Evolutionary conservation across 2,113 vertebrate genomes (phyloP).

Genomic region (Poecile atricapillus): DNA sequence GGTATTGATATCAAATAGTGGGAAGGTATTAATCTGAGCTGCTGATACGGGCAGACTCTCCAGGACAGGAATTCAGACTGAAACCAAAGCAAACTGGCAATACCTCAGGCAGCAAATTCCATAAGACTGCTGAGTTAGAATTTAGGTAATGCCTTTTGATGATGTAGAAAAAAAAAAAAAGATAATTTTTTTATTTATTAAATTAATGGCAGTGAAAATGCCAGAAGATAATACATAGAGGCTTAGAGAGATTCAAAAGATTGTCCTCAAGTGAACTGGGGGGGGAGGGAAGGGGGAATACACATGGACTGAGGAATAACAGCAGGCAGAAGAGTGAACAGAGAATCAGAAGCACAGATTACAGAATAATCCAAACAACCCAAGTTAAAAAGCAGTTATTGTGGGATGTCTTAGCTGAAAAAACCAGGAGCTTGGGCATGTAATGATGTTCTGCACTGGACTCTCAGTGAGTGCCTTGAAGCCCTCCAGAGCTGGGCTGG

Average conservation of each 20-base stretch:
- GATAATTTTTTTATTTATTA: neutral
- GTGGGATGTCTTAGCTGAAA: neutral
- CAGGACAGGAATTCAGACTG: neutral
- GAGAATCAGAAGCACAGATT: neutral
- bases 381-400: neutral
- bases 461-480: neutral
- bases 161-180: neutral
- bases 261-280: neutral
- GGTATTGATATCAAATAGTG: neutral
- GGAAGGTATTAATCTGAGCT: neutral
- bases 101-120: neutral
- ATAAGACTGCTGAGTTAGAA: neutral
- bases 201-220: neutral
- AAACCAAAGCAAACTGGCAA: neutral
- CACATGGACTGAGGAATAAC: neutral
- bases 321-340: neutral
- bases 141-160: constrained; percentile 11
- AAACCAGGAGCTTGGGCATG: neutral
- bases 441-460: neutral
- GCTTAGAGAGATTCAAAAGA: neutral
- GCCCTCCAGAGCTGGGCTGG: neutral
- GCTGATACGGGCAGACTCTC: neutral
- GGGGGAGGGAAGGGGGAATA: neutral
- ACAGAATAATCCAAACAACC: neutral
- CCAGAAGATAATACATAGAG: neutral